A percentile compares a stretch with the other conserved stretches of the same genome.
Evolutionary conservation across 2,888 invertebrate genomes (phyloP).

Genomic region (Criorhina ranunculi): DNA sequence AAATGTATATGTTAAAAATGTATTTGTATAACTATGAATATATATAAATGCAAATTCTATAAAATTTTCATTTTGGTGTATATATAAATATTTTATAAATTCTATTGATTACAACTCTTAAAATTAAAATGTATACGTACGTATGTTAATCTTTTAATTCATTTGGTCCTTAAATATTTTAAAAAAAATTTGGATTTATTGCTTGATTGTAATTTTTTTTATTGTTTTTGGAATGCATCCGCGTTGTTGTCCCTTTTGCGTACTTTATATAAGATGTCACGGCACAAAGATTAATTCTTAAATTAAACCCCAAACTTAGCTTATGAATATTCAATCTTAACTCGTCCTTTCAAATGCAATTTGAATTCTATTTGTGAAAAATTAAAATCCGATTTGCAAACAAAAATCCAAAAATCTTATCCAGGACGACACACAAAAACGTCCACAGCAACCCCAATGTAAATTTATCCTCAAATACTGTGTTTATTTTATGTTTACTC

Average conservation of each 20-base stretch:
- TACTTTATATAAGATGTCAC: neutral
- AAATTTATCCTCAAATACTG: conserved; percentile 32
- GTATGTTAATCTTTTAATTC: neutral
- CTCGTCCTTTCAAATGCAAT: neutral
- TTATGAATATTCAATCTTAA: no score
- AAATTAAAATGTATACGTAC: conserved; percentile 35
- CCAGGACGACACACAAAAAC: neutral
- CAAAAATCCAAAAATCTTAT: conserved; percentile 16
- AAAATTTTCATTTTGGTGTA: conserved; percentile 49
- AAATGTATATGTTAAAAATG: conserved; percentile 54
- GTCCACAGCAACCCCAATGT: conserved; percentile 12
- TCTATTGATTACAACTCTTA: conserved; percentile 56
- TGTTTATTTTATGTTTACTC: conserved; percentile 28
- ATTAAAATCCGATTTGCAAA: conserved; percentile 34
- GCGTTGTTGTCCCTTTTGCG: neutral
- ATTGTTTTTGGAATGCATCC: conserved; percentile 4
- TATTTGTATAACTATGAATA: conserved; percentile 53
- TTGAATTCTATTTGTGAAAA: neutral
- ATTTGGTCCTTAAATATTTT: conserved; percentile 15
- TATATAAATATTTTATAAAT: conserved; percentile 60
- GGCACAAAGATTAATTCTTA: neutral
- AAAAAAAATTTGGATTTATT: conserved; percentile 48
- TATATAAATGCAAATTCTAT: conserved; percentile 63
- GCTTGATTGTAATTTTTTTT: conserved; percentile 11
- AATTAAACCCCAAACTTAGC: no score